Evolutionary conservation across 1,140 invertebrate species (phyloP).

Genomic region (Lanistes nyassanus): DNA sequence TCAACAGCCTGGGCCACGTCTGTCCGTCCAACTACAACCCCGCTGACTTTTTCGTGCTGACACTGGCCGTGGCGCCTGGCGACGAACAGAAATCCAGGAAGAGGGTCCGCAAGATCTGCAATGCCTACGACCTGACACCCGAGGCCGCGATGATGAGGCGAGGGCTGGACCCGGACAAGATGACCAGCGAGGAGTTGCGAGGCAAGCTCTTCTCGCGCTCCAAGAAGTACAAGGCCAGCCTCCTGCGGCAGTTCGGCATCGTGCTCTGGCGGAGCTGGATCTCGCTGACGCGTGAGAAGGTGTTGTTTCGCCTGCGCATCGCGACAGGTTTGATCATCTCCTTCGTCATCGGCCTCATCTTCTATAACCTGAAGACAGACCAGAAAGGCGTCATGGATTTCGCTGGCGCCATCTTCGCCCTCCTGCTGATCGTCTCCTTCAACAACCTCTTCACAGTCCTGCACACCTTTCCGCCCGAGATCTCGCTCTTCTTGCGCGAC

Average conservation of each 20-base stretch:
- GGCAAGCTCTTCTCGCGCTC: neutral
- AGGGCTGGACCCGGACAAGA: too few relatives aligned
- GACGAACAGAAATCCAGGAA: constrained; percentile 74
- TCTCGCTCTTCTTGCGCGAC: constrained; percentile 92
- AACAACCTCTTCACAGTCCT: constrained; percentile 60
- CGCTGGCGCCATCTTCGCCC: constrained; percentile 91
- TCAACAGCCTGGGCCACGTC: constrained; percentile 71
- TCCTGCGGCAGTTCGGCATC: constrained; percentile 1
- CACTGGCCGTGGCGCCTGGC: constrained; percentile 87
- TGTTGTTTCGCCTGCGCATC: constrained; percentile 87
- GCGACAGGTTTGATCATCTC: constrained; percentile 81
- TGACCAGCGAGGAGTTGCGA: too few relatives aligned
- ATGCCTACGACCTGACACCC: too few relatives aligned
- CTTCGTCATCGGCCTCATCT: constrained; percentile 87
- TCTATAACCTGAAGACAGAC: constrained; percentile 81
- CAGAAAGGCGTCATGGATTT: constrained; percentile 95
- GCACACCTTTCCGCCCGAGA: constrained; percentile 90
- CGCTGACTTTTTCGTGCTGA: constrained; percentile 93
- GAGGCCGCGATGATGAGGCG: too few relatives aligned
- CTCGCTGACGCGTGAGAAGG: constrained; percentile 87
- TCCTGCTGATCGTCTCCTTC: constrained; percentile 84
- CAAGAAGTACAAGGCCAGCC: neutral
- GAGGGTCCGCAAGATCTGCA: too few relatives aligned
- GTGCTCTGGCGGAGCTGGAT: constrained; percentile 91
- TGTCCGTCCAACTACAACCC: constrained; percentile 88